phyloP scores from a whole-genome alignment of 2,888 invertebrate genomes.

The Beris chalybata region DNA sequence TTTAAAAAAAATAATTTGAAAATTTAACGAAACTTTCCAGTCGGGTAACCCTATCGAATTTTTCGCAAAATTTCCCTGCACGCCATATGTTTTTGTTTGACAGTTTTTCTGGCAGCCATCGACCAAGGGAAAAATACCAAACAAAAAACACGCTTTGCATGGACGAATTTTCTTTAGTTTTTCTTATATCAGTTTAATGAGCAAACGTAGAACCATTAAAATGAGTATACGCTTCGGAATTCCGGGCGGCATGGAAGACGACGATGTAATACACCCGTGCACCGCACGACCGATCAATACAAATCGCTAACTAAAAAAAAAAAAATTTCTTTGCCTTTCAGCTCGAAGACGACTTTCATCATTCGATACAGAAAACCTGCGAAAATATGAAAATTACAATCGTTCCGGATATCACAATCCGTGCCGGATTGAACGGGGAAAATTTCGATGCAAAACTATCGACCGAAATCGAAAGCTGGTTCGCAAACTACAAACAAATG shows the following conservation, averaged over 20 bases:
- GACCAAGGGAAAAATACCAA: no score
- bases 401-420: slow-evolving; percentile 52
- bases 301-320: no score
- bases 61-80: no score
- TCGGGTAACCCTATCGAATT: no score
- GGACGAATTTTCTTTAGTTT: no score
- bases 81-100: no score
- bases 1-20: no score
- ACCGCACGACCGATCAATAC: no score
- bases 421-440: slow-evolving; percentile 51
- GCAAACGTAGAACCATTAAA: not conserved
- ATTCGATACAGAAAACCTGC: slow-evolving; percentile 40
- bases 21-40: no score
- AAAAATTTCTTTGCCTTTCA: slow-evolving; percentile 10
- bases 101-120: no score
- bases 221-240: slow-evolving; percentile 35
- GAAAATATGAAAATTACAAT: slow-evolving; percentile 52
- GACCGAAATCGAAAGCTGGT: slow-evolving; percentile 46
- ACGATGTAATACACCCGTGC: slow-evolving; percentile 33
- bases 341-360: slow-evolving; percentile 27
- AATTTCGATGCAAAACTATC: slow-evolving; percentile 51
- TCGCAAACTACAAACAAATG: slow-evolving; percentile 47
- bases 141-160: no score
- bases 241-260: slow-evolving; percentile 52
- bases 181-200: no score